Evolutionary conservation across 2,113 vertebrate genomes (phyloP).

Genomic region (Triplophysa dalaica): DNA sequence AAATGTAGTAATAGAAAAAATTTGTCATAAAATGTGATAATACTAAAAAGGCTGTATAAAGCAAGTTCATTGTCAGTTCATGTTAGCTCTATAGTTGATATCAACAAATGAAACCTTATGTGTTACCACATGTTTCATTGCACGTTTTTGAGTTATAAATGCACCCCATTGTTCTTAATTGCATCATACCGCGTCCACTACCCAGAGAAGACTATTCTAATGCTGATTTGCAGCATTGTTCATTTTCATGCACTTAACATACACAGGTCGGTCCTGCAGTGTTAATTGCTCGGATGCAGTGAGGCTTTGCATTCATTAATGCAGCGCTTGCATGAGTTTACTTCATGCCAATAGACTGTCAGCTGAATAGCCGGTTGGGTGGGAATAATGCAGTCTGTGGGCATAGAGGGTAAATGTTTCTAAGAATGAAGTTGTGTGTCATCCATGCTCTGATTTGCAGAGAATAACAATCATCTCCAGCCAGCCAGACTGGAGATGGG

Average conservation of each 20-base stretch:
- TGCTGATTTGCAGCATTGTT: not conserved
- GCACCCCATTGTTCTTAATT: not conserved
- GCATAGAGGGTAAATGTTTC: conserved; percentile 21
- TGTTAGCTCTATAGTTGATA: no score
- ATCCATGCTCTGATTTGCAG: conserved; percentile 28
- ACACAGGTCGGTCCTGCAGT: not conserved
- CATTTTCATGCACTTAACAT: not conserved
- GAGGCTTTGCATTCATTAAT: conserved; percentile 30
- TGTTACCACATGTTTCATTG: no score
- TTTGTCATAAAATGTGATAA: no score
- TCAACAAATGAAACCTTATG: no score
- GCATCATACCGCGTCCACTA: not conserved
- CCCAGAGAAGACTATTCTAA: not conserved
- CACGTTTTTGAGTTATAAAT: no score
- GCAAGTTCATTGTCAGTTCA: no score
- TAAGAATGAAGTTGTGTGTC: conserved; percentile 38
- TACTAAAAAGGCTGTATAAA: no score
- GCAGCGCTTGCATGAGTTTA: conserved; percentile 24
- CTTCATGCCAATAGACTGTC: conserved; percentile 10
- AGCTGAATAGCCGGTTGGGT: conserved; percentile 6
- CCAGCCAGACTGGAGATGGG: conserved; percentile 17
- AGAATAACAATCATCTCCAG: conserved; percentile 43
- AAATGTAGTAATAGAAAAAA: no score
- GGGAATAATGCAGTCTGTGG: conserved; percentile 19
- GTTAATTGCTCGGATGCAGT: conserved; percentile 22